phyloP scores from a whole-genome alignment of 2,113 vertebrate genomes.

The Gymnobelideus leadbeateri region DNA sequence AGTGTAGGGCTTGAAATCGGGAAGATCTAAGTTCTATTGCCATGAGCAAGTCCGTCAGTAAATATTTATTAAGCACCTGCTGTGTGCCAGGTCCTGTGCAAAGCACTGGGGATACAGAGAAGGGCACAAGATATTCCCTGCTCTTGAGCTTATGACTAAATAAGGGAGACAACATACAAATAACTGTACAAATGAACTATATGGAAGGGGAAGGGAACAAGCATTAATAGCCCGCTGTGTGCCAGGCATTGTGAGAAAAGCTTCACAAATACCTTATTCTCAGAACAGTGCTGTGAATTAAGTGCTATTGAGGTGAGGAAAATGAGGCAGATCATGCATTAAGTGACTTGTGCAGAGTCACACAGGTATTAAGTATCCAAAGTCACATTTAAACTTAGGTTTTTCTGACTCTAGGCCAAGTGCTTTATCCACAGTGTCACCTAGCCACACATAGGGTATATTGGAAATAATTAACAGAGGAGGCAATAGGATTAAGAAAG shows the following conservation, averaged over 20 bases:
- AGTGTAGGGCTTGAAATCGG: background rate
- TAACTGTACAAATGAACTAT: too few relatives aligned
- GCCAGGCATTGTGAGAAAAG: too few relatives aligned
- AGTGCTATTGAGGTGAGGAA: background rate
- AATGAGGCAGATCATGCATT: background rate
- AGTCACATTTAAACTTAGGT: background rate
- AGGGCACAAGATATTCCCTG: too few relatives aligned
- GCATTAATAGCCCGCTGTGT: background rate
- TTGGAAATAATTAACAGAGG: background rate
- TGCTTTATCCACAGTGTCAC: background rate
- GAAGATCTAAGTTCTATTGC: background rate
- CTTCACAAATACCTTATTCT: too few relatives aligned
- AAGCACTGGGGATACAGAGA: background rate
- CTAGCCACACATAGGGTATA: background rate
- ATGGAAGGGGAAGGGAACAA: background rate
- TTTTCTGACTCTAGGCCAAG: background rate
- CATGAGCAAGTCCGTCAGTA: background rate
- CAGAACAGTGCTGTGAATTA: too few relatives aligned
- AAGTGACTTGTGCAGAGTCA: background rate
- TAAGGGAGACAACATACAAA: too few relatives aligned
- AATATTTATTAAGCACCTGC: background rate
- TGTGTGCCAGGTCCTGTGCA: background rate
- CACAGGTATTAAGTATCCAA: too few relatives aligned
- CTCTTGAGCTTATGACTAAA: too few relatives aligned
- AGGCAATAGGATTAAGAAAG: too few relatives aligned